phyloP scores from a whole-genome alignment of 2,888 invertebrate species.

The Megaustenia siamemsis region DNA sequence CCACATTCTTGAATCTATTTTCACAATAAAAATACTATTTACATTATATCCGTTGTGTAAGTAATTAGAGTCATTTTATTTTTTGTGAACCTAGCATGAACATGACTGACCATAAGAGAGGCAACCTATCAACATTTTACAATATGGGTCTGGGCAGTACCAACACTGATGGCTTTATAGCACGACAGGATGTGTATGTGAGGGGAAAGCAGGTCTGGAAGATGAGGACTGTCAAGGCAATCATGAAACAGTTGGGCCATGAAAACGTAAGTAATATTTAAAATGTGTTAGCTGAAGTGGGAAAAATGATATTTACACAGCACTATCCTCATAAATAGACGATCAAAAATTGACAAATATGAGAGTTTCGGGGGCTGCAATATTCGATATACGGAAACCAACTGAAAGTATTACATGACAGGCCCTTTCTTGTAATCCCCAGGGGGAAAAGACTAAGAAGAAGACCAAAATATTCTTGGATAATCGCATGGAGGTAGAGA shows the following conservation, averaged over 20 bases:
- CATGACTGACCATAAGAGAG: conserved; percentile 50
- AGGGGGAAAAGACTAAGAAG: too few relatives aligned
- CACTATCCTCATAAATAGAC: too few relatives aligned
- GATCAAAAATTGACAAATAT: too few relatives aligned
- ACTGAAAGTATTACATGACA: too few relatives aligned
- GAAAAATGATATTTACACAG: too few relatives aligned
- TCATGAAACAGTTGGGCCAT: conserved; percentile 57
- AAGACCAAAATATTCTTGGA: too few relatives aligned
- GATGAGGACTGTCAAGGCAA: conserved; percentile 53
- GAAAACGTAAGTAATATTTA: conserved; percentile 47
- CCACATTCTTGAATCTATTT: too few relatives aligned
- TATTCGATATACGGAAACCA: too few relatives aligned
- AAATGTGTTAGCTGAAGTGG: not conserved
- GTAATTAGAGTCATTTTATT: not conserved
- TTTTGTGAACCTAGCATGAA: conserved; percentile 37
- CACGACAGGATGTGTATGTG: conserved; percentile 57
- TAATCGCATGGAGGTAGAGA: too few relatives aligned
- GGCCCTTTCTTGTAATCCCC: too few relatives aligned
- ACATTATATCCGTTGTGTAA: not conserved
- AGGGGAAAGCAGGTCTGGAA: conserved; percentile 52
- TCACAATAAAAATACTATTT: too few relatives aligned
- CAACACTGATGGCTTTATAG: conserved; percentile 48
- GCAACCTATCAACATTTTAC: conserved; percentile 53
- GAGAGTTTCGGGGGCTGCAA: too few relatives aligned
- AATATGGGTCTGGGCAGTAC: conserved; percentile 52